A percentile compares a stretch with the other conserved stretches of the same genome.
These are phyloP conservation scores for Crioceris asparagi DNA, from an alignment of 2,888 invertebrate genomes.

Conservation along the genomic window DNA sequence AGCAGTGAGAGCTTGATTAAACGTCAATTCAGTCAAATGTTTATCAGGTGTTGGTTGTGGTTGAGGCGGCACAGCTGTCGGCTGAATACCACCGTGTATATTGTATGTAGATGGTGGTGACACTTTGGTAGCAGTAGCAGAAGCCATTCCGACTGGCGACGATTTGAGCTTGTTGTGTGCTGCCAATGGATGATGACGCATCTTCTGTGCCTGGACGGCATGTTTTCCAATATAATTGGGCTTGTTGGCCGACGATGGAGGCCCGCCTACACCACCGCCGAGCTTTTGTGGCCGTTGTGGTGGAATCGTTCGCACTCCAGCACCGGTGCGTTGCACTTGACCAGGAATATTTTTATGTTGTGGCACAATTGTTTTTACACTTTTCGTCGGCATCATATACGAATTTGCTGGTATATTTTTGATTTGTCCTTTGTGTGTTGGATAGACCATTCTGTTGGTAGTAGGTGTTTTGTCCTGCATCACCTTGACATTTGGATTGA, in stretches of 20 bases:
- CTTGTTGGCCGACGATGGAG: slow-evolving; percentile 25
- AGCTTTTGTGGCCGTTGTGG: slow-evolving; percentile 33
- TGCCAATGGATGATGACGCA: slow-evolving; percentile 19
- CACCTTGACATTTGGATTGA: slow-evolving; percentile 12
- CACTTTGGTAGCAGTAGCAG: slow-evolving; percentile 10
- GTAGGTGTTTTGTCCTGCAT: slow-evolving; percentile 22
- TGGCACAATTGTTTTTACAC: slow-evolving; percentile 33
- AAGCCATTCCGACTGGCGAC: slow-evolving; percentile 12
- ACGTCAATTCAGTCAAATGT: slow-evolving; percentile 40
- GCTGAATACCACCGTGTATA: slow-evolving; percentile 12
- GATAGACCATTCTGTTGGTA: slow-evolving; percentile 28
- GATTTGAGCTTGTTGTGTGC: slow-evolving; percentile 17
- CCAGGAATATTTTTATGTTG: slow-evolving; percentile 27
- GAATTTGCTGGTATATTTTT: slow-evolving; percentile 32
- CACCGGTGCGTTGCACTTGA: slow-evolving; percentile 30
- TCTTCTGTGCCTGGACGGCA: slow-evolving; percentile 37
- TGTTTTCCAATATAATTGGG: slow-evolving; percentile 39
- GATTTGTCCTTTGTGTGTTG: slow-evolving; percentile 33
- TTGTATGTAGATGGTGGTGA: slow-evolving; percentile 11
- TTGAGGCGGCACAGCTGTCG: no score
- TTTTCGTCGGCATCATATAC: slow-evolving; percentile 22
- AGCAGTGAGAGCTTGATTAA: slow-evolving; percentile 51
- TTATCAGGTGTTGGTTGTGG: slow-evolving; percentile 17
- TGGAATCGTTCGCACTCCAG: slow-evolving; percentile 35
- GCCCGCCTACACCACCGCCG: no score